A percentile compares a stretch with the other conserved stretches of the same genome.
These are phyloP conservation scores for Anser cygnoides DNA, from an alignment of 2,113 vertebrate genomes.

Conservation along the genomic window DNA sequence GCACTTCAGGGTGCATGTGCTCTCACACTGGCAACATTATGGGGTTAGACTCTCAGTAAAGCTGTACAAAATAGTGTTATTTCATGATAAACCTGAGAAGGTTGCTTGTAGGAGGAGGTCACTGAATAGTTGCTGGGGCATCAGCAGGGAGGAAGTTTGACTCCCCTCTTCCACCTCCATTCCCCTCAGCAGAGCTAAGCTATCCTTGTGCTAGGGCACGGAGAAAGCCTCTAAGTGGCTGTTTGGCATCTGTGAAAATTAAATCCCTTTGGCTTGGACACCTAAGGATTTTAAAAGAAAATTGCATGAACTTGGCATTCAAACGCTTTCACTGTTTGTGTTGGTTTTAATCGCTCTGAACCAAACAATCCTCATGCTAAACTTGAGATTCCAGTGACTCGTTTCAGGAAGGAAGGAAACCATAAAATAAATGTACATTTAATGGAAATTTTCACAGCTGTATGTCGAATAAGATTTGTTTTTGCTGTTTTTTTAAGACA, in stretches of 20 bases:
- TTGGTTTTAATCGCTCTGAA: not conserved
- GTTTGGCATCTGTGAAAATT: not conserved
- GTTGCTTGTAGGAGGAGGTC: not conserved
- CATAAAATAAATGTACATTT: not conserved
- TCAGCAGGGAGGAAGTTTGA: not conserved
- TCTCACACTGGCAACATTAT: not conserved
- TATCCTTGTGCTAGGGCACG: not conserved
- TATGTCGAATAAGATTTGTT: not conserved
- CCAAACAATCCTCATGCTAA: not conserved
- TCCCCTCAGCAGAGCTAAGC: not conserved
- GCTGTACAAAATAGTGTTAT: not conserved
- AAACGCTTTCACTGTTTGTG: not conserved
- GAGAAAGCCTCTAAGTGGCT: not conserved
- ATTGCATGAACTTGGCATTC: not conserved
- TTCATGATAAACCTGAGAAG: not conserved
- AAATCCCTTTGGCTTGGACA: not conserved
- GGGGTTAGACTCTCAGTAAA: not conserved
- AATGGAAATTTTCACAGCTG: slow-evolving; percentile 4
- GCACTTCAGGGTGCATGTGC: not conserved
- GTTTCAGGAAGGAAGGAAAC: slow-evolving; percentile 37
- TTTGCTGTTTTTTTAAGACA: not conserved
- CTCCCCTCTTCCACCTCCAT: not conserved
- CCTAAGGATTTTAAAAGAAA: not conserved
- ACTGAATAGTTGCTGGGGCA: not conserved
- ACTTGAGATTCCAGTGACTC: not conserved